These are phyloP conservation scores for Uloborus plumipes DNA, from an alignment of 2,888 invertebrate species.

Conservation along the genomic window DNA sequence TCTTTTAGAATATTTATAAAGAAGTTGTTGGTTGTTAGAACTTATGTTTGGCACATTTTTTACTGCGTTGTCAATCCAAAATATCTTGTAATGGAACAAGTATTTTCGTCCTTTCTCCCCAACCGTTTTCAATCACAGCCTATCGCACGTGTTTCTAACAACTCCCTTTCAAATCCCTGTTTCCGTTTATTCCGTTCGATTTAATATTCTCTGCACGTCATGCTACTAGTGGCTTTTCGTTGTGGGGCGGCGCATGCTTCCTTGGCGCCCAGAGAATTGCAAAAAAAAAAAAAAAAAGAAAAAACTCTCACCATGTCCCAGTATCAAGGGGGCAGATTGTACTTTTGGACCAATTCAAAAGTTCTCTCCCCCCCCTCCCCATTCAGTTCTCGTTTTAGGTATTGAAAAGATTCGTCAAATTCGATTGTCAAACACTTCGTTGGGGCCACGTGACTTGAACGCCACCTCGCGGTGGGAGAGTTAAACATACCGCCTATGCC, in stretches of 20 bases:
- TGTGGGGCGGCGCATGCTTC: neutral
- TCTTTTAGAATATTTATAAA: no score
- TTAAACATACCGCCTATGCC: constrained; percentile 57
- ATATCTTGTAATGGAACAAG: neutral
- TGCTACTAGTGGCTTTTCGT: no score
- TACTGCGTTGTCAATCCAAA: no score
- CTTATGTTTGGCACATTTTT: no score
- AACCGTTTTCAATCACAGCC: neutral
- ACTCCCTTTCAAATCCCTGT: neutral
- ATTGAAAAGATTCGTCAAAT: constrained; percentile 64
- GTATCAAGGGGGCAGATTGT: no score
- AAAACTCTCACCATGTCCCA: no score
- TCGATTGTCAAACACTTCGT: constrained; percentile 61
- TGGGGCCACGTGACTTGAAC: constrained; percentile 52
- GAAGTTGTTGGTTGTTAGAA: no score
- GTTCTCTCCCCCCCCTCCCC: constrained; percentile 1
- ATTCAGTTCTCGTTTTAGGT: constrained; percentile 13
- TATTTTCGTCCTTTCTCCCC: neutral
- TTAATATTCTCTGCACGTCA: constrained; percentile 18
- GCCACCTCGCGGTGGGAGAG: constrained; percentile 61
- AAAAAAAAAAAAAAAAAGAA: constrained; percentile 9
- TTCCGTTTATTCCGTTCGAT: constrained; percentile 46
- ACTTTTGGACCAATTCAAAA: neutral
- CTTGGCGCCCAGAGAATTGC: neutral
- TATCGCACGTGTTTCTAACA: no score